Evolutionary conservation across 1,140 invertebrate species (phyloP), one percentile per base, ranked within the genome.

Genomic region (Copidosoma floridanum): DNA sequence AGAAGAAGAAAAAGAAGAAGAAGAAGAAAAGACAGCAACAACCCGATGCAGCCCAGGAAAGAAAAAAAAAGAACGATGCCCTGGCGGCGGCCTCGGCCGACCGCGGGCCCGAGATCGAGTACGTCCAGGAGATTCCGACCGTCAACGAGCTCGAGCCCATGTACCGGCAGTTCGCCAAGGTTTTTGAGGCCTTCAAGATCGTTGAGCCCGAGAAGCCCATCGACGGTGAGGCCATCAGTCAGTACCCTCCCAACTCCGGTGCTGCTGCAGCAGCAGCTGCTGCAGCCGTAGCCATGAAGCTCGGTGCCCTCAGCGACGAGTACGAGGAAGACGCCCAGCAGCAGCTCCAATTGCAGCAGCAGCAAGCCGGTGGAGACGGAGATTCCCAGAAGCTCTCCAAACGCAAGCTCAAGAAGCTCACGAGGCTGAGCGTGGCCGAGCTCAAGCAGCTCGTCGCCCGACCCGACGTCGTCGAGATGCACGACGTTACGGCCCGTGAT

Each of bases 381-480:
- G 93, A 94, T 55, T 89, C 92, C 64, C 89, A 90, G 32, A 93
- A 95, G 69, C 71, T 98, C 18, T 98, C 95, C 0, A 98, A 98
- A 75, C 85, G 95, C 43, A 98, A 98, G 77, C 75, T 98, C 11
- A 98, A 98, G 78, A 93, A 96, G 72, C 71, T 98, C 48, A 98
- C 93, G 1, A 84, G 97, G 4, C 81, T 98, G 20, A 96, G 92
- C 68, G 94, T 99, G 5, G 96, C 97, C 1, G 95, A 98, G 76
- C 77, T 99, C 16, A 99, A 99, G 77, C 95, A 97, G 71, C 80
- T 95, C 6, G 91, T 98, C 0, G 85, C 86, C 48, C 83, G 97
- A 47, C 97, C 98, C 0, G 98, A 99, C 83, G 94, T 99, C 12
- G 98, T 99, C 1, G 98, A 99, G 83, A 99, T 99, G 97, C 97